A percentile compares a stretch with the other conserved stretches of the same genome.
Conservation (phyloP, 2,113 vertebrate species). For the Onychostoma macrolepis region DNA sequence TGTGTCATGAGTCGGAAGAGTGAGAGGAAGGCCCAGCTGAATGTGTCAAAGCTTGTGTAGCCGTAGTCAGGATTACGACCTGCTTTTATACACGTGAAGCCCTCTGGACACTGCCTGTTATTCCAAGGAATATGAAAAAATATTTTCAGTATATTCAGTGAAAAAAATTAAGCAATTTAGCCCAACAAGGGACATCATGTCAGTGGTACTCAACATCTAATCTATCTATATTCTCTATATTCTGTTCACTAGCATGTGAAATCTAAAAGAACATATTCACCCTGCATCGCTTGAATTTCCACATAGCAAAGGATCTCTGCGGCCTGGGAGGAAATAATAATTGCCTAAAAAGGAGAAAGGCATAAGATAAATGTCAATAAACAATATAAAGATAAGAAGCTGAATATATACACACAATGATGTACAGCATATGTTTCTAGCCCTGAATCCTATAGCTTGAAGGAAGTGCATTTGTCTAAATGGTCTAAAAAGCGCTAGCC, state of each 20-base stretch:
- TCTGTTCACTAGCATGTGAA: not conserved
- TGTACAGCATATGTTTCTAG: not conserved
- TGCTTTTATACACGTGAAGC: conserved; percentile 88
- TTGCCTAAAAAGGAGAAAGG: conserved; percentile 75
- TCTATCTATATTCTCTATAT: too few species aligned
- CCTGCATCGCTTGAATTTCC: conserved; percentile 93
- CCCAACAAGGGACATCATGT: too few species aligned
- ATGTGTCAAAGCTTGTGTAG: conserved; percentile 97
- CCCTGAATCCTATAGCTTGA: not conserved
- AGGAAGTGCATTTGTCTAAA: conserved; percentile 44
- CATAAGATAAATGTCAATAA: not conserved
- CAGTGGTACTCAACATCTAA: not conserved
- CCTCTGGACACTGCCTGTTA: conserved; percentile 92
- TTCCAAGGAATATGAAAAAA: conserved; percentile 15
- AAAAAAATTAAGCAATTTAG: not conserved
- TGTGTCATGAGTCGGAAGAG: conserved; percentile 98
- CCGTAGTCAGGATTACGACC: conserved; percentile 94
- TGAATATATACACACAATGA: conserved; percentile 5
- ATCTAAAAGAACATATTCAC: conserved; percentile 74
- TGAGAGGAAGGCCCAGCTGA: conserved; percentile 97
- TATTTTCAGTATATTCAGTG: not conserved
- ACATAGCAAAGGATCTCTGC: conserved; percentile 92
- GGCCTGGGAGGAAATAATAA: conserved; percentile 89
- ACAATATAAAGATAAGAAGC: not conserved
- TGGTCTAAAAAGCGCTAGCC: not conserved